Evolutionary conservation across 2,888 invertebrate species (phyloP).

Genomic region (Harmothoe impar): DNA sequence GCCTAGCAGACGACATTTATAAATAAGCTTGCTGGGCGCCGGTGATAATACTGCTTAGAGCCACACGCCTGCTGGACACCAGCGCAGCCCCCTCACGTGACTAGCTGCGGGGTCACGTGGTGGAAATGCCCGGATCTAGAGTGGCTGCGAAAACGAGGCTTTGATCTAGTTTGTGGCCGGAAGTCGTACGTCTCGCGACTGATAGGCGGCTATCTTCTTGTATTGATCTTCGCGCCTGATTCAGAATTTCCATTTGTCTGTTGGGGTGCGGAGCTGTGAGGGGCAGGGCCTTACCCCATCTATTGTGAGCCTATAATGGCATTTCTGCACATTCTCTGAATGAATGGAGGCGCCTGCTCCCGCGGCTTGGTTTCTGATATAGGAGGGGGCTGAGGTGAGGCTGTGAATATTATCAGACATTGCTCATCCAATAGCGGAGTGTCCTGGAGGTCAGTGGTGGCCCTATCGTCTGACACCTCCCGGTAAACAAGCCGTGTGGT

Average conservation of each 20-base stretch:
- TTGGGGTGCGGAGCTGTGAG: not conserved
- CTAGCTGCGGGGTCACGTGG: not conserved
- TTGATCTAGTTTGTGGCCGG: constrained; percentile 8
- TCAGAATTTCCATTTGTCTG: not conserved
- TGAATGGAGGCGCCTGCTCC: not conserved
- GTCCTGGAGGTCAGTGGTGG: not conserved
- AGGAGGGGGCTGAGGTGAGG: constrained; percentile 7
- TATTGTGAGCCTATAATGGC: constrained; percentile 1
- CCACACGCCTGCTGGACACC: not conserved
- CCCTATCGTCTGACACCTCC: not conserved
- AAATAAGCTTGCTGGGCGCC: not conserved
- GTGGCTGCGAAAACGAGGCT: constrained; percentile 19
- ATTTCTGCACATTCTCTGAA: not conserved
- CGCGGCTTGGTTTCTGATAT: not conserved
- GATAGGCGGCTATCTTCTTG: not conserved
- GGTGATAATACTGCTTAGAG: not conserved
- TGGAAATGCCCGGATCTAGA: constrained; percentile 12
- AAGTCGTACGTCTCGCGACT: not conserved
- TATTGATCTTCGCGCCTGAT: not conserved
- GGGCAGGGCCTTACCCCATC: not conserved
- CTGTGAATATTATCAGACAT: not conserved
- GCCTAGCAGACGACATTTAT: not conserved
- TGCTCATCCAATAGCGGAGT: not conserved
- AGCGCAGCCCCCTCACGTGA: not conserved
- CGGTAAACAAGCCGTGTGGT: not conserved